Evolutionary conservation across 1,140 invertebrate species (phyloP), one percentile per base, ranked within the genome.

Genomic region (Aporrectodea caliginosa): DNA sequence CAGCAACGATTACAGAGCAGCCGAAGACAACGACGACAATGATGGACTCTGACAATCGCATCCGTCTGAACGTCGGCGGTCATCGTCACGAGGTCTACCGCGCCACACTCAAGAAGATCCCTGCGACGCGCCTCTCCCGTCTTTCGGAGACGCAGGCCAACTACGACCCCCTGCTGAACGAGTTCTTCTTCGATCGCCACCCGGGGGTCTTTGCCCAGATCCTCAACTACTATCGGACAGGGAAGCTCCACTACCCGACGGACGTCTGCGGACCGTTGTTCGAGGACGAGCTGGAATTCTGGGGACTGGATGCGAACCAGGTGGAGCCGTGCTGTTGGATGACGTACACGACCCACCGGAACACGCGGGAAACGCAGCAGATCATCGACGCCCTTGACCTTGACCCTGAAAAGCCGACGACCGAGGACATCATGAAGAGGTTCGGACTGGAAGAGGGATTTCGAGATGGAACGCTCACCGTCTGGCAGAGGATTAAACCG

Each of bases 51-150:
- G 43, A 58, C 43, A 58, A 75, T 16, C 73, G 29, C 29, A 86
- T 94, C 98, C 83, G 93, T 98, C 74, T 99, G 82, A 99, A 98
- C 89, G 95, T 98, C 79, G 97, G 97, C 43, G 97, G 97, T 22
- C 95, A 98, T 83, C 91, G 96, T 73, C 96, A 96, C 88, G 96
- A 98, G 90, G 97, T 95, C 75, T 97, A 97, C 89, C 95, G 95
- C 87, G 83, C 85, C 27, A 88, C 88, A 0, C 76, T 88, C 14
- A 86, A 86, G 73, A 85, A 84, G 79, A 87, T 89, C 81, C 87
- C 87, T 6, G 87, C 87, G 72, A 88, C 88, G 0, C 78, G 87
- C 27, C 83, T 89, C 0, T 85, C 86, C 1, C 86, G 86, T 84
- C 77, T 87, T 0, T 85, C 85, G 2, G 87, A 87, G 69, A 84